phyloP scores from a whole-genome alignment of 2,113 vertebrate genomes.

The Scopus umbretta region DNA sequence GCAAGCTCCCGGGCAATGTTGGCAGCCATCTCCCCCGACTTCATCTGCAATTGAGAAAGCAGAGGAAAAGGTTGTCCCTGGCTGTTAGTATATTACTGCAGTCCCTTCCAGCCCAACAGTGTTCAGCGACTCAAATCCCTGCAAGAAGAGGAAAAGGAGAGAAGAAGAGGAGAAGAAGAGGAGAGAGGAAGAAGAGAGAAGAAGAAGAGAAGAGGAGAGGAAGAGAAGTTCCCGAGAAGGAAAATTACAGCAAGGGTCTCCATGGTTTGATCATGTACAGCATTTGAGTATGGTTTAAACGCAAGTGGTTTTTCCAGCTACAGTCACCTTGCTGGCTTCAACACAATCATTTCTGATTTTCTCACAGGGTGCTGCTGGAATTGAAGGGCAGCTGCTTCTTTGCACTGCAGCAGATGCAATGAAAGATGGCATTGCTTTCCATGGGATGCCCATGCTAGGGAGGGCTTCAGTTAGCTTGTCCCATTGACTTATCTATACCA shows the following conservation, averaged over 20 bases:
- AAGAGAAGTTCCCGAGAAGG: not conserved
- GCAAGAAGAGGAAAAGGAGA: not conserved
- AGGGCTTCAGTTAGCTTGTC: not conserved
- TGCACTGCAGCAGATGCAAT: not conserved
- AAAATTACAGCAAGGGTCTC: not conserved
- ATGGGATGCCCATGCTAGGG: not conserved
- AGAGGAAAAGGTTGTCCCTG: not conserved
- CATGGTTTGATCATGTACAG: not conserved
- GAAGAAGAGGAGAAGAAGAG: not conserved
- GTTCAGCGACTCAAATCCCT: not conserved
- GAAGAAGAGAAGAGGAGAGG: not conserved
- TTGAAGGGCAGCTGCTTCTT: not conserved
- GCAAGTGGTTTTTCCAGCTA: not conserved
- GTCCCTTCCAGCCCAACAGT: too few species aligned
- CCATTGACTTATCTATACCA: not conserved
- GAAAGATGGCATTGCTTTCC: not conserved
- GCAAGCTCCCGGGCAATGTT: slow-evolving; percentile 94
- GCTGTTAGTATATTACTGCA: not conserved
- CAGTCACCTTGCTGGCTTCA: not conserved
- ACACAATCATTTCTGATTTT: not conserved
- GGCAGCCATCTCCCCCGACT: slow-evolving; percentile 90
- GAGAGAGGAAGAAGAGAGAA: not conserved
- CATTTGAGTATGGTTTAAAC: not conserved
- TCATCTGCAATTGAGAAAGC: slow-evolving; percentile 72
- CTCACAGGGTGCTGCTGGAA: not conserved